phyloP scores from a whole-genome alignment of 2,888 invertebrate genomes.

The Spilarctia lutea region DNA sequence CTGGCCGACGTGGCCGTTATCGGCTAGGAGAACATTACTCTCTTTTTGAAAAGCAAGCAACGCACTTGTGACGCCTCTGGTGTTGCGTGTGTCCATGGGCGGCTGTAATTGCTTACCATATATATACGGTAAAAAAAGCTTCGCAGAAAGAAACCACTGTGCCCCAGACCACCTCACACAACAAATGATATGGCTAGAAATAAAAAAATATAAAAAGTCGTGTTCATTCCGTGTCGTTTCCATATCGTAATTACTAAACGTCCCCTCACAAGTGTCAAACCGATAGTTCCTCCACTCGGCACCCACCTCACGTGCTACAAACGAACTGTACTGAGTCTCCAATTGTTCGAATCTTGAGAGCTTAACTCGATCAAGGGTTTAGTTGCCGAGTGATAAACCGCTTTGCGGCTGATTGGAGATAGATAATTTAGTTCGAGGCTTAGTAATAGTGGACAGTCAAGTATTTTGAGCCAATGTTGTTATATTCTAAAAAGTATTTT shows the following conservation, averaged over 20 bases:
- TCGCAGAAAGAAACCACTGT: too few relatives aligned
- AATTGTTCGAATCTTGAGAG: conserved; percentile 84
- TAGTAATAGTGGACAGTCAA: conserved; percentile 5
- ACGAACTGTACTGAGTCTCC: conserved; percentile 73
- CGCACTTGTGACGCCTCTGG: too few relatives aligned
- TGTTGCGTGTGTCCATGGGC: too few relatives aligned
- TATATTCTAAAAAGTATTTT: too few relatives aligned
- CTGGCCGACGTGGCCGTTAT: too few relatives aligned
- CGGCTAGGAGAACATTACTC: too few relatives aligned
- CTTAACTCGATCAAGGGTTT: conserved; percentile 76
- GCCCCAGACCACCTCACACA: too few relatives aligned
- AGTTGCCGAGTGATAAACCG: conserved; percentile 79
- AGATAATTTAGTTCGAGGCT: conserved; percentile 49
- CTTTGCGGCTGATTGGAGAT: conserved; percentile 55
- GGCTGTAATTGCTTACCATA: too few relatives aligned
- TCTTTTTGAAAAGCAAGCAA: too few relatives aligned
- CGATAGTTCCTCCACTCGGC: conserved; percentile 39
- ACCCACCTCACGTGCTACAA: conserved; percentile 72
- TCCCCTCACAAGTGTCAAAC: conserved; percentile 39
- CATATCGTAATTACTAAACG: conserved; percentile 28
- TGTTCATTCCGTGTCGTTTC: conserved; percentile 34
- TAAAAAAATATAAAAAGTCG: not conserved
- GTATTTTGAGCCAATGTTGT: not conserved
- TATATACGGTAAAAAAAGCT: too few relatives aligned
- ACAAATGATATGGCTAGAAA: not conserved